phyloP scores from a whole-genome alignment of 2,113 vertebrate species.

The Cyprinodon tularosa region DNA sequence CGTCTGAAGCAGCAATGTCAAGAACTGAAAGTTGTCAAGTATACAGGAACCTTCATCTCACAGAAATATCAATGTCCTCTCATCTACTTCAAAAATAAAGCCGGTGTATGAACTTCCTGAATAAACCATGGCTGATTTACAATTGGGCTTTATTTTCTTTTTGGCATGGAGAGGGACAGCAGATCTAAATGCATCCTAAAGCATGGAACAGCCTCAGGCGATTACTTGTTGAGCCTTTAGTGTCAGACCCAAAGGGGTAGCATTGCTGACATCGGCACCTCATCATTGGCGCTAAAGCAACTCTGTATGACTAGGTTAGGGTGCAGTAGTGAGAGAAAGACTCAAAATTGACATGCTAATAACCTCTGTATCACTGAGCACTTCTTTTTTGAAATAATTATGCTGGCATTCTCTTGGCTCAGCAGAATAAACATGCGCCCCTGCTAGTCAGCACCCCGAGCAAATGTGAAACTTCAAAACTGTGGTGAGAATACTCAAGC shows the following conservation, averaged over 20 bases:
- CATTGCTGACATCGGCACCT: slow-evolving; percentile 36
- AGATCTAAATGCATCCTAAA: slow-evolving; percentile 37
- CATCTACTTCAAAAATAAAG: slow-evolving; percentile 24
- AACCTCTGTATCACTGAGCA: slow-evolving; percentile 1
- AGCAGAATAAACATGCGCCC: slow-evolving; percentile 18
- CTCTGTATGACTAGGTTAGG: slow-evolving; percentile 7
- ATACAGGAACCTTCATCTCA: slow-evolving; percentile 37
- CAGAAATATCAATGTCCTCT: slow-evolving; percentile 57
- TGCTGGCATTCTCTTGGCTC: slow-evolving; percentile 11
- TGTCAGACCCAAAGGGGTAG: slow-evolving; percentile 38
- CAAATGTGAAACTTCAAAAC: not conserved
- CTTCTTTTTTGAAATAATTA: slow-evolving; percentile 25
- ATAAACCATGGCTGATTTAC: slow-evolving; percentile 55
- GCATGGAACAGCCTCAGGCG: slow-evolving; percentile 49
- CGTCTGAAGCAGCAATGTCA: slow-evolving; percentile 40
- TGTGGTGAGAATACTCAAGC: slow-evolving; percentile 3
- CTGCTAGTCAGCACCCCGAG: slow-evolving; percentile 3
- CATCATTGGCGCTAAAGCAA: slow-evolving; percentile 10
- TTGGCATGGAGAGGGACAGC: slow-evolving; percentile 35
- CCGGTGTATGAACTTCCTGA: slow-evolving; percentile 38
- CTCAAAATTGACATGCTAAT: slow-evolving; percentile 41
- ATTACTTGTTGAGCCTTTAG: slow-evolving; percentile 35
- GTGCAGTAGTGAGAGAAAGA: not conserved
- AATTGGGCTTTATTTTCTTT: slow-evolving; percentile 43
- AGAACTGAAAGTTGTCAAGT: slow-evolving; percentile 48